A percentile compares a stretch with the other conserved stretches of the same genome.
Evolutionary conservation across 1,140 invertebrate genomes (phyloP).

Genomic region (Pseudomyrmex cubaensis): DNA sequence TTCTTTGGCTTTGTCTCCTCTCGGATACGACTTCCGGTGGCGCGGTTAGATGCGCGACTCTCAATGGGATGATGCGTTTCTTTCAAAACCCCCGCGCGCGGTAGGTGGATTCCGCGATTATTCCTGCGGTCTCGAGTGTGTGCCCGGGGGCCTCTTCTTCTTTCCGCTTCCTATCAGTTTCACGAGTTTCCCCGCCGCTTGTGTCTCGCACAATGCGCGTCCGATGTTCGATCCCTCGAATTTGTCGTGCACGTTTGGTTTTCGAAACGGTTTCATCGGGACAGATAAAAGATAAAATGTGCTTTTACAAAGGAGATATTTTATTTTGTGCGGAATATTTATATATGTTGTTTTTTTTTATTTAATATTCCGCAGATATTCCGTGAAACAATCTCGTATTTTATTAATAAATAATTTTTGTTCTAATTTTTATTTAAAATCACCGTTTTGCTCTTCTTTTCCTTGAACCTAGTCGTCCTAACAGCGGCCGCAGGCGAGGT

Average conservation of each 20-base stretch:
- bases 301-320: neutral
- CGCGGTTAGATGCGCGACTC: conserved; percentile 70
- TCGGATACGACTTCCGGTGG: conserved; percentile 85
- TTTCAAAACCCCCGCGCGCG: conserved; percentile 69
- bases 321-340: too few species aligned
- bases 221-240: too few species aligned
- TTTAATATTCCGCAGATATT: too few species aligned
- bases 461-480: conserved; percentile 28
- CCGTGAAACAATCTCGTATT: too few species aligned
- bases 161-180: conserved; percentile 68
- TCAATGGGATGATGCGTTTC: conserved; percentile 84
- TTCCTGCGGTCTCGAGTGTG: conserved; percentile 75
- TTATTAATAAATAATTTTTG: too few species aligned
- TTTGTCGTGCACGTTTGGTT: too few species aligned
- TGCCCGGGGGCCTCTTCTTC: conserved; percentile 41
- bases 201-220: conserved; percentile 48
- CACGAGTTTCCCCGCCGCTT: conserved; percentile 60
- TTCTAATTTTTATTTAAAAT: too few species aligned
- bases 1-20: conserved; percentile 83
- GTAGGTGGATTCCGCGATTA: conserved; percentile 79
- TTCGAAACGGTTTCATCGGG: too few species aligned
- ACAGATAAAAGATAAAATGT: too few species aligned
- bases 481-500: conserved; percentile 56
- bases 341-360: too few species aligned
- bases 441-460: neutral